Percentiles rank a stretch among this genome's conserved stretches.
Conservation (phyloP, 2,113 vertebrate species). For the Malurus alboscapulatus region DNA sequence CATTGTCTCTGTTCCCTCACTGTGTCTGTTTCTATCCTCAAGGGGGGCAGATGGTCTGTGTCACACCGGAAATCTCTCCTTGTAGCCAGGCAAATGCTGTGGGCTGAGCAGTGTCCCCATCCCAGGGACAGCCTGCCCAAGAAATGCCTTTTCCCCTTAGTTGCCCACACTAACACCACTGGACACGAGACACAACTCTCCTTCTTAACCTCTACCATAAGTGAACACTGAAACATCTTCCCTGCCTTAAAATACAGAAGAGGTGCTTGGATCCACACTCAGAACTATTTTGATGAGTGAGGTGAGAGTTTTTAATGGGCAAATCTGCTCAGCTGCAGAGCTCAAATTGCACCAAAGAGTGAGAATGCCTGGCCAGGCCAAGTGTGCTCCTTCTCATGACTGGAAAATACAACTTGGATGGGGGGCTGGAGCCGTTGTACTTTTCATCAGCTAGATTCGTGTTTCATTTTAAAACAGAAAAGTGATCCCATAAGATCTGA, state of each 20-base stretch:
- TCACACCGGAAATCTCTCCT: accelerated
- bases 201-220: background rate
- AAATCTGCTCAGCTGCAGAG: background rate
- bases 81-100: background rate
- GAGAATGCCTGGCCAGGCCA: background rate
- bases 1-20: background rate
- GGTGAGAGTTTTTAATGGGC: background rate
- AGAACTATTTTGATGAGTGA: background rate
- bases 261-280: background rate
- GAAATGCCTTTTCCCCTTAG: background rate
- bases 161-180: background rate
- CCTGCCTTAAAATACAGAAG: background rate
- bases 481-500: background rate
- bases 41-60: accelerated
- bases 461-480: background rate
- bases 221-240: background rate
- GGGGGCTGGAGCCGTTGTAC: accelerated
- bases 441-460: background rate
- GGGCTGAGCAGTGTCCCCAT: background rate
- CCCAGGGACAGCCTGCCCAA: background rate
- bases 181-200: accelerated
- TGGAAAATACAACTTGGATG: background rate
- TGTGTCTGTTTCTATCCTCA: background rate
- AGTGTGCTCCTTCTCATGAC: background rate
- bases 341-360: background rate